Evolutionary conservation across 2,888 invertebrate species (phyloP), one percentile per base, ranked within the genome.

Genomic region (Aleiodes leptofemur): DNA sequence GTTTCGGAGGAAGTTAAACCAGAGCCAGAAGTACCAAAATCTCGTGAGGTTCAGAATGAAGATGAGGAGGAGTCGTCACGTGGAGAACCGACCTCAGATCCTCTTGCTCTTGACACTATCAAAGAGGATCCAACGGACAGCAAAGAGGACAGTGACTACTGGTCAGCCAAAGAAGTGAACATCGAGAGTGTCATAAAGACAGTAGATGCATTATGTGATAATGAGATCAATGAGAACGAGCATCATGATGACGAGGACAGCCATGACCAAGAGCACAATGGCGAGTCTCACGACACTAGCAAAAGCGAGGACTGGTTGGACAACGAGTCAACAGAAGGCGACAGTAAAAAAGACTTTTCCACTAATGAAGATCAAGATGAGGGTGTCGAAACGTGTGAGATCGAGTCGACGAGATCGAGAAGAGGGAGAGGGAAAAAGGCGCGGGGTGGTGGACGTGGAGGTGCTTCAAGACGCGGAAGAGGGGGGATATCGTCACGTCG

Each of bases 171-270:
- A 87, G 95, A 95, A 84, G 92, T 95, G 0, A 95, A 95, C 84
- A 94, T 95, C 79, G 95, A 95, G 81, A 95, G 95, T 23, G 95
- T 96, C 1, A 95, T 96, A 78, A 95, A 95, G 88, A 95, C 94
- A 83, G 93, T 94, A 0, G 94, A 95, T 82, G 94, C 94, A 0
- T 87, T 94, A 55, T 94, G 94, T 86, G 88, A 89, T 16, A 86
- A 83, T 0, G 88, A 88, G 55, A 77, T 74, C 0, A 79, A 79
- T 9, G 91, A 91, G 79, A 90, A 90, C 79, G 82, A 81, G 51
- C 51, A 69, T 53, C 93, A 94, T 86, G 88, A 89, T 6, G 87
- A 84, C 0, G 87, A 88, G 56, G 81, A 79, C 9, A 85, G 84
- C 7, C 84, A 73, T 5, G 86, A 86, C 11, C 82, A 83, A 3